A percentile compares a stretch with the other conserved stretches of the same genome.
These are phyloP conservation scores for Cinclus mexicanus DNA, from an alignment of 2,113 vertebrate species.

Conservation along the genomic window DNA sequence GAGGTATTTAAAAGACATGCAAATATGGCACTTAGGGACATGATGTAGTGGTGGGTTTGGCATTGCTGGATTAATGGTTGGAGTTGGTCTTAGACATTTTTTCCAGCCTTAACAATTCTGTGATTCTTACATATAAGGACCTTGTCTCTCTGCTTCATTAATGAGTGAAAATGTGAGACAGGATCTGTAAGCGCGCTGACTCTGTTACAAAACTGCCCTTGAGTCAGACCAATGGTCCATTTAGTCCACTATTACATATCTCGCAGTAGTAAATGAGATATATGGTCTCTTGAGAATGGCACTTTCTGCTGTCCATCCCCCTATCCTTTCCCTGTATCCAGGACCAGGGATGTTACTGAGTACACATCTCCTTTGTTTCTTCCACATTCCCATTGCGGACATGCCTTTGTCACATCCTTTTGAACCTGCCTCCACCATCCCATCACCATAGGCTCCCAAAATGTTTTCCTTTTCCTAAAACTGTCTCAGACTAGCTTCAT, in stretches of 20 bases:
- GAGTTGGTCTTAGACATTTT: not conserved
- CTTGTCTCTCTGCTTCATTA: not conserved
- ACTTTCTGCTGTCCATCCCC: not conserved
- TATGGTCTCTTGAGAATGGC: not conserved
- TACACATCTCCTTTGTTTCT: not conserved
- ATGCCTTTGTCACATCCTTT: not conserved
- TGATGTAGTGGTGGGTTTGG: not conserved
- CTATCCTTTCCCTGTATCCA: not conserved
- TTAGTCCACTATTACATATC: not conserved
- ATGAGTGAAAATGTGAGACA: not conserved
- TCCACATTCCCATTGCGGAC: not conserved
- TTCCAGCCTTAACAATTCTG: not conserved
- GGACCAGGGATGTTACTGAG: not conserved
- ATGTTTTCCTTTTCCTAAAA: not conserved
- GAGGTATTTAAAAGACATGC: not conserved
- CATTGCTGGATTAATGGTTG: not conserved
- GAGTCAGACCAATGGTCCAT: not conserved
- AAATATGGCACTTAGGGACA: not conserved
- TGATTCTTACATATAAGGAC: accelerated
- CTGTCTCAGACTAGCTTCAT: not conserved
- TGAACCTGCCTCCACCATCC: not conserved
- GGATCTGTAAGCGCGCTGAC: not conserved
- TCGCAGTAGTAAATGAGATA: not conserved
- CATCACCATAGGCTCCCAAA: not conserved
- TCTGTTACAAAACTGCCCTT: not conserved